Evolutionary conservation across 2,797 vertebrate genomes (phyloP), one percentile per base, ranked within the genome.

Genomic region (Hippopotamyrus pictus): DNA sequence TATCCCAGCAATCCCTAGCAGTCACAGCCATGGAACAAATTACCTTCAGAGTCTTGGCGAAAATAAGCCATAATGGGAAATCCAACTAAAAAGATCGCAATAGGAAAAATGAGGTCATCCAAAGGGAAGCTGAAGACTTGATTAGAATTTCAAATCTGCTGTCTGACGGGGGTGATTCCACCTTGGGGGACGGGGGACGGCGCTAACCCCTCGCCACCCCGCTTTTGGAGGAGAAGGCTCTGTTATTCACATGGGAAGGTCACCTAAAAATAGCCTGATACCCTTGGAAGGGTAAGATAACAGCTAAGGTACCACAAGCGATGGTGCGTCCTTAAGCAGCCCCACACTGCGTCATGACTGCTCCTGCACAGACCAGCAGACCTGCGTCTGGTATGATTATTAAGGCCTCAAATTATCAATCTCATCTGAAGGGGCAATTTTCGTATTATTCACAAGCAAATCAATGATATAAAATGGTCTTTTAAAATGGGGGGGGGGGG

Each of bases 121-220:
- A 95, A 95, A 95, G 95, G 95, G 95, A 96, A 96, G 96, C 94
- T 92, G 92, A 96, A 96, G 94, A 94, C 94, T 95, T 96, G 96
- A 96, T 97, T 96, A 96, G 95, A 96, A 96, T 96, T 96, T 96
- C 93, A 96, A 96, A 96, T 96, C 96, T 96, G 92, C 91, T 89
- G 92, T 95, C 92, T 44, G 17, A 93, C 62, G 3, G 62, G 62
- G 62, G 8, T 94, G 94, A 96, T 95, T 96, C 95, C 94, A 95
- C 95, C 94, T 95, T 94, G 89, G 22, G 62, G 62, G 9, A 95
- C 92, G 95, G 95, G 94, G 94, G 69, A 86, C 48, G 54, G 19
- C 2, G 83, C 48, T 44, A 86, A 79, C 7, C 88, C 12, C 65
- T 86, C 48, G 54, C n/a, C 11, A 88, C 57, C 87, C 88, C 89